phyloP scores from a whole-genome alignment of 1,140 invertebrate genomes.

The Galendromus occidentalis region DNA sequence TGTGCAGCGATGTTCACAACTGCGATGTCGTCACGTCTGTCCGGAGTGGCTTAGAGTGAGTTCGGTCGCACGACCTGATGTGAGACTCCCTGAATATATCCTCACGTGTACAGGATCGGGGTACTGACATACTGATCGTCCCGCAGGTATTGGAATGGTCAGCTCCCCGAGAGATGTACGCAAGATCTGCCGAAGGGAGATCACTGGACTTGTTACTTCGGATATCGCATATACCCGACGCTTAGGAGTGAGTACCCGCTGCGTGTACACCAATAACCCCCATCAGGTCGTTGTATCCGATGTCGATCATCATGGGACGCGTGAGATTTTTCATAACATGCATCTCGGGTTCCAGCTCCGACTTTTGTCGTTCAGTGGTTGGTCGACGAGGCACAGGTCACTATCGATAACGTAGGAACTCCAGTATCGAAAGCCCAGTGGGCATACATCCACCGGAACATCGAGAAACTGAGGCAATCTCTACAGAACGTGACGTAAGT shows the following conservation, averaged over 20 bases:
- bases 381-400: conserved; percentile 82
- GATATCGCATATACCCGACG: conserved; percentile 66
- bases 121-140: not conserved
- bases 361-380: conserved; percentile 85
- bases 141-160: conserved; percentile 51
- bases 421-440: conserved; percentile 68
- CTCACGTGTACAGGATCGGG: not conserved
- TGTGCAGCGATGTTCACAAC: conserved; percentile 27
- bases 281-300: not conserved
- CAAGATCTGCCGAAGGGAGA: conserved; percentile 41
- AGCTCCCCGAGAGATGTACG: conserved; percentile 50
- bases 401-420: conserved; percentile 62
- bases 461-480: conserved; percentile 50
- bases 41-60: conserved; percentile 16
- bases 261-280: no score
- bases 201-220: conserved; percentile 77
- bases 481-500: conserved; percentile 56
- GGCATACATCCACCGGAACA: conserved; percentile 77
- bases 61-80: no score
- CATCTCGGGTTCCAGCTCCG: conserved; percentile 43
- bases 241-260: conserved; percentile 42
- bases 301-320: conserved; percentile 11
- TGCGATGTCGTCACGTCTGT: conserved; percentile 9
- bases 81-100: no score
- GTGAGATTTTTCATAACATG: no score